Base-by-base conservation (phyloP, 2,797 vertebrate species). In the Takifugu rubripes region DNA sequence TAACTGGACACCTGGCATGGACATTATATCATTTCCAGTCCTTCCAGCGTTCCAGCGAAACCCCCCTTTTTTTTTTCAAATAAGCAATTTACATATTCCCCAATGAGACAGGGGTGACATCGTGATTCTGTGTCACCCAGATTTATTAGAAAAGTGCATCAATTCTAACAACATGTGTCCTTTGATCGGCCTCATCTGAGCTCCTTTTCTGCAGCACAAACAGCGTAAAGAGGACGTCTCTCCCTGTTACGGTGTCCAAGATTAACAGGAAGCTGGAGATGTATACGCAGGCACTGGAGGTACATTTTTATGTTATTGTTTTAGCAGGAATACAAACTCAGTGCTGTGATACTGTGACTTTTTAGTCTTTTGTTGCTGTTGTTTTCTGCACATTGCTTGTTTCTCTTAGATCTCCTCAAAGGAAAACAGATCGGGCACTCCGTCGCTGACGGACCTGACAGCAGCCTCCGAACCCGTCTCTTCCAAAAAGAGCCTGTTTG, bases 271-370 rank as follows among this genome's bases (percentile, higher is more conserved):
- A 87, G 21, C 87, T 97, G 85, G 94, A 96, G 64, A 93, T 93
- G 83, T 98, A 98, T 77, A 92, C 93, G 0, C 93, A 96, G 29
- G 95, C 95, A 53, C 79, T 96, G 0, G 92, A 97, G 95, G 96
- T 98, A 61, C 60, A 54, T 25, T n/a, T 16, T 6, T 7, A 54
- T 1, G 7, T 6, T 11, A 25, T 1, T 52, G 16, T 47, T 24
- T 49, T 2, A 33, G 10, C 9, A 8, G 3, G 2, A 26, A 6
- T 15, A 5, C 31, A 5, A 4, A 33, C 15, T 40, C 43, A 44
- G n/a, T n/a, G 15, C 43, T 44, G 43, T 44, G 8, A 10, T 27
- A 6, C 27, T 27, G 27, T 29, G 27, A 5, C 2, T 29, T 29
- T 29, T 29, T 6, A 29, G 27, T 29, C 27, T 3, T 29, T 29